Percentiles rank a stretch among this genome's conserved stretches.
phyloP scores from a whole-genome alignment of 1,140 invertebrate genomes.

The Ganaspis sp. region DNA sequence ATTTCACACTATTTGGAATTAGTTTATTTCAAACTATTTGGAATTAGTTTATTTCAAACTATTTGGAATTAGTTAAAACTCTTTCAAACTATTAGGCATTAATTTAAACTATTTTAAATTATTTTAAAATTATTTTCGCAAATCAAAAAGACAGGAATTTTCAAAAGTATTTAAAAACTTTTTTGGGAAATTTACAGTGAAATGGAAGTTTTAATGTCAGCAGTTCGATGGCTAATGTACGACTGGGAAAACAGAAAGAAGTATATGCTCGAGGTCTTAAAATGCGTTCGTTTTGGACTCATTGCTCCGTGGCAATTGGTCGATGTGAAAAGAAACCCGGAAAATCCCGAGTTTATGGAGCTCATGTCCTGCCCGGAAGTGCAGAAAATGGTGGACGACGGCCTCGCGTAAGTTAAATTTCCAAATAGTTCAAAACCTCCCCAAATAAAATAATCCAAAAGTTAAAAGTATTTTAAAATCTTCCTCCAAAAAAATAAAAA shows the following conservation, averaged over 20 bases:
- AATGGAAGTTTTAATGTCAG: constrained; percentile 86
- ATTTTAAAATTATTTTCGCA: no score
- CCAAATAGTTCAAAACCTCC: not conserved
- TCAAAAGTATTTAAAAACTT: constrained; percentile 29
- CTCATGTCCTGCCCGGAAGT: constrained; percentile 81
- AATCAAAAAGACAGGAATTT: no score
- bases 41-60: no score
- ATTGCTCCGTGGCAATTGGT: constrained; percentile 85
- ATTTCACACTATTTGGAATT: no score
- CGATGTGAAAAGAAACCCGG: constrained; percentile 82
- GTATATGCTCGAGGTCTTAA: constrained; percentile 78
- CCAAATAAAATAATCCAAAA: no score
- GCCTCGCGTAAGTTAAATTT: constrained; percentile 79
- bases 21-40: no score
- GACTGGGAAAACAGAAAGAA: constrained; percentile 80
- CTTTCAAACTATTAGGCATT: no score
- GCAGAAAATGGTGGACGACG: constrained; percentile 84
- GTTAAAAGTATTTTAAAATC: no score
- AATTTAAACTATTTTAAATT: no score
- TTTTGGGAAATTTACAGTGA: constrained; percentile 77
- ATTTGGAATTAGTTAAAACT: no score
- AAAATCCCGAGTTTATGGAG: constrained; percentile 82
- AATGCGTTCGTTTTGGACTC: constrained; percentile 83
- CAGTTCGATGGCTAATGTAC: constrained; percentile 83
- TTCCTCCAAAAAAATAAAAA: no score